Evolutionary conservation across 2,797 vertebrate genomes (phyloP).

Genomic region (Passerculus sandwichensis): DNA sequence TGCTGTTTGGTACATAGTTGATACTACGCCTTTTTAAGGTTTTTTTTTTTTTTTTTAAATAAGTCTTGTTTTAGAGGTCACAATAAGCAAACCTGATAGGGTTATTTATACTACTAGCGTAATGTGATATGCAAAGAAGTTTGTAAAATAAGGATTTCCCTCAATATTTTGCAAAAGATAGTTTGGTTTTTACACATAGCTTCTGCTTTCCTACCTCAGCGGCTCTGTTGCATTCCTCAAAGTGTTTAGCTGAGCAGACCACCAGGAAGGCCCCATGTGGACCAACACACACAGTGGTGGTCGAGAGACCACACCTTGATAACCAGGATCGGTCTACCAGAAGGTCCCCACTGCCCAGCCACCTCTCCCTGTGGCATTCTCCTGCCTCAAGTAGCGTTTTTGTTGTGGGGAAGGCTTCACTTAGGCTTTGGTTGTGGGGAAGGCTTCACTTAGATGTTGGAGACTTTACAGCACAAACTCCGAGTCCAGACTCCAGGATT

Average conservation of each 20-base stretch:
- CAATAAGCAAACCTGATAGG: background rate
- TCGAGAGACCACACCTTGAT: constrained; percentile 37
- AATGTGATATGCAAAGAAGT: background rate
- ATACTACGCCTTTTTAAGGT: background rate
- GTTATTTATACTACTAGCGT: background rate
- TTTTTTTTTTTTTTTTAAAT: background rate
- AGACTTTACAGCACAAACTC: background rate
- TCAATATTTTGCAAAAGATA: background rate
- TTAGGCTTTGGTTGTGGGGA: background rate
- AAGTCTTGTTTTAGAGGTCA: background rate
- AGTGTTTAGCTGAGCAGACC: constrained; percentile 49
- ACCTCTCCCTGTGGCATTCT: fast-evolving
- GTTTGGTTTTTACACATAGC: background rate
- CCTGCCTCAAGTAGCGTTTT: background rate
- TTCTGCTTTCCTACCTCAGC: background rate
- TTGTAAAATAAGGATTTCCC: background rate
- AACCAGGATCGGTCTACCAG: background rate
- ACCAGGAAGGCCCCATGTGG: constrained; percentile 30
- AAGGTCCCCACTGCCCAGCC: background rate
- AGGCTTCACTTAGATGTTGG: background rate
- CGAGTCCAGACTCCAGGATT: background rate
- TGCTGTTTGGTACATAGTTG: background rate
- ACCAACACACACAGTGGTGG: constrained; percentile 37
- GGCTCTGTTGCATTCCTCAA: background rate
- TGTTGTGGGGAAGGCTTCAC: background rate